Evolutionary conservation across 2,888 invertebrate species (phyloP), one percentile per base, ranked within the genome.

Genomic region (Microctonus aethiopoides): DNA sequence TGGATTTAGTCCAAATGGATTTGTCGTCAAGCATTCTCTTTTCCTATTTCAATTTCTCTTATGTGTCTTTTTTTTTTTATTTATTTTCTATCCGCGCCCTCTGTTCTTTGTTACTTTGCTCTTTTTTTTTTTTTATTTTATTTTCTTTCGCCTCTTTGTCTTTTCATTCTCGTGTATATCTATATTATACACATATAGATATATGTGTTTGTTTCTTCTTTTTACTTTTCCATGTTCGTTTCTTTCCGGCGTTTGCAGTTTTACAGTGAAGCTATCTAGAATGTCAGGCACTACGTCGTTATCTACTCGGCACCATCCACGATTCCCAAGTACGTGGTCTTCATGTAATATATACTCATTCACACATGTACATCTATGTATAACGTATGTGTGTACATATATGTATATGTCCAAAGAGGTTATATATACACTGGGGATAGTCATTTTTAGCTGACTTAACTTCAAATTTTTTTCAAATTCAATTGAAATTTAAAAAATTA

Each of bases 1-100:
- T 76, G 76, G 76, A 72, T 72, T 57, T 57, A 63, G 65, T 74
- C 76, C 76, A 76, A 76, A 76, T 76, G 74, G 74, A 74, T 76
- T 75, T 76, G 74, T 76, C 73, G 75, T 70, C 66, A 39, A 62
- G 56, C 39, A 59, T 63, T 46, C 57, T 41, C 57, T 60, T 54
- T 46, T 66, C 61, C 57, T 54, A 29, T 51, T 51, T 22, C n/a
- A 20, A 16, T 36, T 24, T 61, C 16, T 26, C 59, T 66, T 68
- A 60, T 69, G 67, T 63, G 70, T 63, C 34, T 57, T 57, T 60
- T 68, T 74, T 68, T 66, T 51, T 29, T 59, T 41, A 26, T 20
- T 61, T 67, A 41, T 54, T 39, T 57, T 24, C 36, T 39, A 61
- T 41, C 41, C 20, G 32, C 61, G 36, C 62, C n/a, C 52, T 61